These are phyloP conservation scores for Herpetotheres cachinnans DNA, from an alignment of 2,113 vertebrate species.

Conservation along the genomic window DNA sequence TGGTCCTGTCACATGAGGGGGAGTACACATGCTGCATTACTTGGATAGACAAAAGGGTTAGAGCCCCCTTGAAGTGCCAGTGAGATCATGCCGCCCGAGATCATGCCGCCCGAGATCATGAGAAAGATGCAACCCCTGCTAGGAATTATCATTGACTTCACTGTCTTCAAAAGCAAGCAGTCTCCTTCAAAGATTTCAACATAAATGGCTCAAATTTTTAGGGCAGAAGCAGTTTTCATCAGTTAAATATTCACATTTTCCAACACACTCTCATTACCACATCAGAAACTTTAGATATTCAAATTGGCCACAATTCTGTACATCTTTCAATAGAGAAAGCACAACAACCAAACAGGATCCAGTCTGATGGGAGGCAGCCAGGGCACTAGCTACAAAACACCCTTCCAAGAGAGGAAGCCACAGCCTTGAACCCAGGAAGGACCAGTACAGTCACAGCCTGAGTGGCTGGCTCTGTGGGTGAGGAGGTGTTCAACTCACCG, in stretches of 20 bases:
- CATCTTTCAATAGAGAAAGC: not conserved
- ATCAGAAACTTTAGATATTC: not conserved
- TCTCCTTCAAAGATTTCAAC: not conserved
- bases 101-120: not conserved
- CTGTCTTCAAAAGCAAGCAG: not conserved
- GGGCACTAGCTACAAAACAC: not conserved
- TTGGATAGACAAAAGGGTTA: not conserved
- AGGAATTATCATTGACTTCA: not conserved
- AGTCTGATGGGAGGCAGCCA: not conserved
- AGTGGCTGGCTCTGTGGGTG: not conserved
- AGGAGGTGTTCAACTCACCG: not conserved
- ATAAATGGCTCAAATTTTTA: not conserved
- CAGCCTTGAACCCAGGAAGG: rapidly evolving
- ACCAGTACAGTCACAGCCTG: not conserved
- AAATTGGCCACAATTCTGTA: not conserved
- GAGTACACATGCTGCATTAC: not conserved
- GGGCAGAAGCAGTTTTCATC: not conserved
- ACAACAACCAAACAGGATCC: not conserved
- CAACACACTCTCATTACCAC: not conserved
- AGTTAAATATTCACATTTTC: not conserved
- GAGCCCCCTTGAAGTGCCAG: not conserved
- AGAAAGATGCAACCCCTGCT: not conserved
- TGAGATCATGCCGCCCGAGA: not conserved
- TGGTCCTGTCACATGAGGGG: not conserved
- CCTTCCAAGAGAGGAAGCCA: too few species aligned